Evolutionary conservation across 2,113 vertebrate species (phyloP).

Genomic region (Varanus salvator): DNA sequence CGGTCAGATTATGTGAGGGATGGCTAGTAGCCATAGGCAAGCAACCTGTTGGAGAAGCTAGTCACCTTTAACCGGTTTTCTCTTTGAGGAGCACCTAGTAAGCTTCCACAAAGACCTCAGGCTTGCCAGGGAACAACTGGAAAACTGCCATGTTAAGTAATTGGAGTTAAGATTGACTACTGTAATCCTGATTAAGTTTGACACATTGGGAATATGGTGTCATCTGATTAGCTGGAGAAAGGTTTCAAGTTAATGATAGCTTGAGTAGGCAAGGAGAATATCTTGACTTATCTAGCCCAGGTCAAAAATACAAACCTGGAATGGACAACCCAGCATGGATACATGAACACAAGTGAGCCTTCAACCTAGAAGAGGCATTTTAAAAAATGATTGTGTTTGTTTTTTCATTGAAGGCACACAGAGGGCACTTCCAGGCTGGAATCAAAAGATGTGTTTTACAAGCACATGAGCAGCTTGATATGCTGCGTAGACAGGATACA

Average conservation of each 20-base stretch:
- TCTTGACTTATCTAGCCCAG: background rate
- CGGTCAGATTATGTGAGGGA: rapidly evolving
- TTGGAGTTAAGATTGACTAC: slow-evolving; percentile 6
- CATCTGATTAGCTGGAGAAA: slow-evolving; percentile 20
- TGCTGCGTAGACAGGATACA: background rate
- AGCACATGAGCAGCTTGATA: slow-evolving; percentile 26
- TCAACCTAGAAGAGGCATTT: background rate
- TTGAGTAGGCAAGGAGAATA: background rate
- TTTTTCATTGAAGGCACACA: background rate
- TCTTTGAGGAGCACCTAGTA: background rate
- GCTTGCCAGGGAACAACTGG: background rate
- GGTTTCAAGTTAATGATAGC: background rate
- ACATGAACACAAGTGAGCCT: background rate
- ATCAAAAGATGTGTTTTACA: slow-evolving; percentile 12
- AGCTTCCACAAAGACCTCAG: background rate
- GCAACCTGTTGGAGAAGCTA: background rate
- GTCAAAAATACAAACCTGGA: background rate
- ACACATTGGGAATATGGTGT: slow-evolving; percentile 9
- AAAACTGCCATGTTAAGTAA: background rate
- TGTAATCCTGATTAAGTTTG: slow-evolving; percentile 22
- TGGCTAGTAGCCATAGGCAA: background rate
- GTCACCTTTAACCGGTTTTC: background rate
- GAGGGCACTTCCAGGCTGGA: background rate
- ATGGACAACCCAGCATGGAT: background rate
- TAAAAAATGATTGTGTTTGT: no score